A percentile compares a stretch with the other conserved stretches of the same genome.
These are phyloP conservation scores for Gopherus evgoodei DNA, from an alignment of 2,113 vertebrate genomes.

Conservation along the genomic window DNA sequence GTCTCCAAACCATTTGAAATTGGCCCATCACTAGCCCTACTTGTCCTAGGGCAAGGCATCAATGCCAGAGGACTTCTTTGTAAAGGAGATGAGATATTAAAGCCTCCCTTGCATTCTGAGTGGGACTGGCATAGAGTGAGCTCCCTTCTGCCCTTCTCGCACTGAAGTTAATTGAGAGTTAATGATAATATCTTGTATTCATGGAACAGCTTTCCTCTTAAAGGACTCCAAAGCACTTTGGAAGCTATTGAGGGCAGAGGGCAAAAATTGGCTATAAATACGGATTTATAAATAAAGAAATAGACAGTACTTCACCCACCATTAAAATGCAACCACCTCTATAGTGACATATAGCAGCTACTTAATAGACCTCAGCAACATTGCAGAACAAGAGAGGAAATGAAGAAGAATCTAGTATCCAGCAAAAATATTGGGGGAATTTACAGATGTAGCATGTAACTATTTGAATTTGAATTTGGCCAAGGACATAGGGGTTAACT, in stretches of 20 bases:
- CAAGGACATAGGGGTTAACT: background rate
- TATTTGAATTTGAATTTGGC: background rate
- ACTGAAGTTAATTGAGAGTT: background rate
- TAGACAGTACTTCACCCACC: background rate
- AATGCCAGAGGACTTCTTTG: background rate
- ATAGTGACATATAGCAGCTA: background rate
- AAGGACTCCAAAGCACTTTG: background rate
- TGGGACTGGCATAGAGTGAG: background rate
- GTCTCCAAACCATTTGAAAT: background rate
- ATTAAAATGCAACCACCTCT: background rate
- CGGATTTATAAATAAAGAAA: background rate
- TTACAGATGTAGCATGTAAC: background rate
- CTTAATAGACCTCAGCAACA: background rate
- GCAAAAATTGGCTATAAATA: background rate
- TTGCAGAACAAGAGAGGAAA: background rate
- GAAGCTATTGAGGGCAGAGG: background rate
- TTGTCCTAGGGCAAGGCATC: background rate
- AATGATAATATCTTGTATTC: background rate
- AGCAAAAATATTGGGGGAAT: background rate
- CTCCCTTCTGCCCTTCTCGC: background rate
- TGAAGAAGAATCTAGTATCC: background rate
- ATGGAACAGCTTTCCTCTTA: background rate
- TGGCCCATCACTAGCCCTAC: background rate
- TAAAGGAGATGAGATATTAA: background rate
- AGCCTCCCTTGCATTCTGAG: background rate